Evolutionary conservation across 1,140 invertebrate species (phyloP).

Genomic region (Aphaenogaster rudis): DNA sequence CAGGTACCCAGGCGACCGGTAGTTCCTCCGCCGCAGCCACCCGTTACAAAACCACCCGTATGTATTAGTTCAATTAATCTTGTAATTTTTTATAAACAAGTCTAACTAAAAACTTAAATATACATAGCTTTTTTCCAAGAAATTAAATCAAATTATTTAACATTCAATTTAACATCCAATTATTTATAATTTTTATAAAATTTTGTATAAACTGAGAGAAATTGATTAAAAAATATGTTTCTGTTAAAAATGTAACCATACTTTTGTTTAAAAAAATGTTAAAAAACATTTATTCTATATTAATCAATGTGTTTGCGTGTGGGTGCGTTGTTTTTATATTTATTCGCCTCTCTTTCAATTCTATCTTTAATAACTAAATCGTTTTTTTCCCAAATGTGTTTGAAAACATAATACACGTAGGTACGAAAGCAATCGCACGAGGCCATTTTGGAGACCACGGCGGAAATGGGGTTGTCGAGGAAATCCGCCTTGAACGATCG

Average conservation of each 20-base stretch:
- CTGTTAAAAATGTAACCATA: too few relatives aligned
- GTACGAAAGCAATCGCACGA: conserved; percentile 92
- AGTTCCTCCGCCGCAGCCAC: conserved; percentile 88
- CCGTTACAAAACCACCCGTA: conserved; percentile 84
- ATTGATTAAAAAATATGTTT: neutral
- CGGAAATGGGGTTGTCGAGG: conserved; percentile 90
- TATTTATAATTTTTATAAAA: neutral
- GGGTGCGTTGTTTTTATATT: neutral
- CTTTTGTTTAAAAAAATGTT: neutral
- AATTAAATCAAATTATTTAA: neutral
- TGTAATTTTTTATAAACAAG: neutral
- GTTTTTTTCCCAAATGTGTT: neutral
- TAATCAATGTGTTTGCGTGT: neutral
- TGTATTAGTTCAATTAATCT: conserved; percentile 51
- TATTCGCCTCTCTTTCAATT: neutral
- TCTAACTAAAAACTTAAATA: neutral
- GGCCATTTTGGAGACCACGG: conserved; percentile 85
- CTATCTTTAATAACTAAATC: neutral
- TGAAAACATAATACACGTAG: conserved; percentile 64
- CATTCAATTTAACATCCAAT: neutral
- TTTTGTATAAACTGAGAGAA: neutral
- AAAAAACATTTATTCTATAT: neutral
- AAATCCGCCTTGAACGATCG: conserved; percentile 95
- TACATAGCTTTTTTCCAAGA: neutral
- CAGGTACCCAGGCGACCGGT: conserved; percentile 86